A percentile compares a stretch with the other conserved stretches of the same genome.
These are phyloP conservation scores for Amphipyra berbera DNA, from an alignment of 2,888 invertebrate genomes.

Conservation along the genomic window DNA sequence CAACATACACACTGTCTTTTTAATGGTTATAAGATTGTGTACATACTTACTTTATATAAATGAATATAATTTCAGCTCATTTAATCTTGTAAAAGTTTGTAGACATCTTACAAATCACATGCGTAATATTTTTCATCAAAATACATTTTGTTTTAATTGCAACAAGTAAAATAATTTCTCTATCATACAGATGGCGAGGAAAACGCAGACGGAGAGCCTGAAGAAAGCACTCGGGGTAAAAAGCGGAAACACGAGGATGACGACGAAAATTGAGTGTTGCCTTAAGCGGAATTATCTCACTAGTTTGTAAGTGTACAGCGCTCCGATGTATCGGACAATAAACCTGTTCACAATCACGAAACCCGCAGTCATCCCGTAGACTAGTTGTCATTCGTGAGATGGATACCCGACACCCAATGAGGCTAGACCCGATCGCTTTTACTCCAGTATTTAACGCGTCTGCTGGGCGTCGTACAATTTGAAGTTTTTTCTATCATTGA, in stretches of 20 bases:
- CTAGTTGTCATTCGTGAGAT: constrained; percentile 84
- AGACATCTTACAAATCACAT: too few relatives aligned
- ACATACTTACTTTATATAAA: too few relatives aligned
- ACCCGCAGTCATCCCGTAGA: constrained; percentile 71
- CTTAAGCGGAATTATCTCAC: constrained; percentile 87
- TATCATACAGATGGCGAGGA: constrained; percentile 79
- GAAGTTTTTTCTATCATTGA: constrained; percentile 74
- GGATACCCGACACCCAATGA: constrained; percentile 64
- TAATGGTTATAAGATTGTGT: too few relatives aligned
- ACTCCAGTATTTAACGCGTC: constrained; percentile 61
- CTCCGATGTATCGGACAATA: constrained; percentile 88
- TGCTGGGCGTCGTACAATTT: constrained; percentile 59
- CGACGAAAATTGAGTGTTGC: constrained; percentile 88
- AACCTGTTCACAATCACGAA: constrained; percentile 74
- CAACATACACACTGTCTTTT: too few relatives aligned
- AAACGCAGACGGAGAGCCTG: constrained; percentile 78
- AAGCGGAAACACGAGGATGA: constrained; percentile 91
- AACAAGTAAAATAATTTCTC: background rate
- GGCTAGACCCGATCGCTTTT: constrained; percentile 67
- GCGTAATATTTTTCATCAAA: too few relatives aligned
- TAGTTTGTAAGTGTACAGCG: constrained; percentile 89
- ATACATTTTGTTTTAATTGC: background rate
- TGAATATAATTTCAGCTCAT: too few relatives aligned
- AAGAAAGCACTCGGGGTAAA: constrained; percentile 90
- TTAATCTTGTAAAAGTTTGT: too few relatives aligned